A percentile compares a stretch with the other conserved stretches of the same genome.
phyloP scores from a whole-genome alignment of 1,140 invertebrate species.

The Frieseomelitta varia region DNA sequence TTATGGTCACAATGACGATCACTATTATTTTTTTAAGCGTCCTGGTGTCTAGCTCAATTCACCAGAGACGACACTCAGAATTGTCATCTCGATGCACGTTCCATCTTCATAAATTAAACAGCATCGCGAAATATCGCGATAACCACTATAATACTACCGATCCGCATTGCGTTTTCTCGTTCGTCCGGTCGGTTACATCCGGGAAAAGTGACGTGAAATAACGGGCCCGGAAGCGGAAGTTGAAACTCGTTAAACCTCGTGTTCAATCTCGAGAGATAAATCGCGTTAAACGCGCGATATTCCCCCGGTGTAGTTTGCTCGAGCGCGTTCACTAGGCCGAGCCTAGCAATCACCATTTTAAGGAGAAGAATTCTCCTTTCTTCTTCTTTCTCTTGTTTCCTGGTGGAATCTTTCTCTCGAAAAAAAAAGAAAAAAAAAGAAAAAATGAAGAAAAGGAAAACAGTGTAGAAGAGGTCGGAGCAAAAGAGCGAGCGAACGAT shows the following conservation, averaged over 20 bases:
- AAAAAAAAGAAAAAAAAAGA: too few relatives aligned
- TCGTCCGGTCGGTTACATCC: neutral
- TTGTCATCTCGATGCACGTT: too few relatives aligned
- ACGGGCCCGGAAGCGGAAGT: neutral
- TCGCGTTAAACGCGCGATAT: constrained; percentile 13
- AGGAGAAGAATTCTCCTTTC: neutral
- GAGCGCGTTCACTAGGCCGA: neutral
- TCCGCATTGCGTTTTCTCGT: neutral
- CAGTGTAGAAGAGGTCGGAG: neutral
- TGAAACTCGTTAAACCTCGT: constrained; percentile 16
- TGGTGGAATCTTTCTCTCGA: too few relatives aligned
- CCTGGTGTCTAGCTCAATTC: too few relatives aligned
- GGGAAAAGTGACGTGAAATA: neutral
- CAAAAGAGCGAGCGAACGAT: neutral
- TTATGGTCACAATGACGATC: too few relatives aligned
- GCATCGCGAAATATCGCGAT: too few relatives aligned
- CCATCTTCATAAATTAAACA: too few relatives aligned
- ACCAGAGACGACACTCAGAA: too few relatives aligned
- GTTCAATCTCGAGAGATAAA: constrained; percentile 12
- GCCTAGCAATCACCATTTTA: neutral
- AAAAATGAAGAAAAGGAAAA: neutral
- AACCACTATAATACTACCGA: too few relatives aligned
- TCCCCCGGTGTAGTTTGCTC: neutral
- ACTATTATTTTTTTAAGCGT: too few relatives aligned
- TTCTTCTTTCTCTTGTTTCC: neutral